Conservation (phyloP, 2,888 invertebrate species). For the Netelia melanura region DNA sequence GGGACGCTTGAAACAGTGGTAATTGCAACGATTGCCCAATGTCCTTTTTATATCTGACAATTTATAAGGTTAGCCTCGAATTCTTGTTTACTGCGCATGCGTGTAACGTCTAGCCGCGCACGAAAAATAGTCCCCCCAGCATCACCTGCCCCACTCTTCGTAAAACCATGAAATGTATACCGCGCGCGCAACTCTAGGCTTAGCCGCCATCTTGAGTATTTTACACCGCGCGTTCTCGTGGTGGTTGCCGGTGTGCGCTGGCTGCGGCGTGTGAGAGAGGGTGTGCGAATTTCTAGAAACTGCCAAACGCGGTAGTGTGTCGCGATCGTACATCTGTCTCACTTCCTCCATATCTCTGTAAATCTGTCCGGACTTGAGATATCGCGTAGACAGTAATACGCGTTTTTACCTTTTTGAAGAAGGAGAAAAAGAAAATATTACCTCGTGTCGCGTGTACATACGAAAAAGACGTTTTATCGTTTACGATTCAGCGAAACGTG, state of each 20-base stretch:
- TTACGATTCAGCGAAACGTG: neutral
- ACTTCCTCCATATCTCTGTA: neutral
- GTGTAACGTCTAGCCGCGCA: neutral
- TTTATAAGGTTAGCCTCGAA: neutral
- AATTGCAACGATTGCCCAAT: no score
- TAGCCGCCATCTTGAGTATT: slow-evolving; percentile 31
- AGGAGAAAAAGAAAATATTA: neutral
- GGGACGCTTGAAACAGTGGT: no score
- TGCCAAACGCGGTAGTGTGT: slow-evolving; percentile 34
- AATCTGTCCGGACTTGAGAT: neutral
- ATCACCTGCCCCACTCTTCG: neutral
- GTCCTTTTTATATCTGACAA: neutral
- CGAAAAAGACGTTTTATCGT: neutral
- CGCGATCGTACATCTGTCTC: neutral
- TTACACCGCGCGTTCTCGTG: slow-evolving; percentile 55
- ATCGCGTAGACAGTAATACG: neutral
- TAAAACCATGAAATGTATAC: neutral
- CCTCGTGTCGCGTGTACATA: neutral
- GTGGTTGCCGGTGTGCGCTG: slow-evolving; percentile 43
- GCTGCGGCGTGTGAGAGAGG: neutral
- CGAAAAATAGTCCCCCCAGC: slow-evolving; percentile 12
- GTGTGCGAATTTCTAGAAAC: slow-evolving; percentile 42
- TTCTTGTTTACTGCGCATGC: slow-evolving; percentile 5
- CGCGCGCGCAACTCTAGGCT: neutral
- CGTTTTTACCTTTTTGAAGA: neutral